These are phyloP conservation scores for Platycheirus rosarum DNA, from an alignment of 2,888 invertebrate genomes.

Conservation along the genomic window DNA sequence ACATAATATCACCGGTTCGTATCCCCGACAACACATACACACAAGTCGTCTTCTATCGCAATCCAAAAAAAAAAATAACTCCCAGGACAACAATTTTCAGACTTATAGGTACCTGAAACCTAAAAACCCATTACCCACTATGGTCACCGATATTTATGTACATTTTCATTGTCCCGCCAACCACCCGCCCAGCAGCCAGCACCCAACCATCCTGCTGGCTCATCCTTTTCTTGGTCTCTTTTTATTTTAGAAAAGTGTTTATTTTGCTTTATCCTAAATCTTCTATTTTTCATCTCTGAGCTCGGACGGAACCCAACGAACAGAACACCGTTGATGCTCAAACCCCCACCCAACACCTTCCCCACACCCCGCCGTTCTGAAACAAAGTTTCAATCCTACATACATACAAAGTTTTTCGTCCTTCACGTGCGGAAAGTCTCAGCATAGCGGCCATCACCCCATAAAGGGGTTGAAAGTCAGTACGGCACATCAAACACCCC, in stretches of 20 bases:
- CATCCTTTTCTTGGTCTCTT: conserved; percentile 1
- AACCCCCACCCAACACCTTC: too few species aligned
- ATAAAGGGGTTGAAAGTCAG: conserved; percentile 74
- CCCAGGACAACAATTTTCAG: conserved; percentile 34
- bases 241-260: conserved; percentile 56
- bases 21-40: neutral
- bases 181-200: too few species aligned
- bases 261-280: conserved; percentile 71
- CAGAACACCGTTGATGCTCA: conserved; percentile 12
- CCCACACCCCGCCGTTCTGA: neutral
- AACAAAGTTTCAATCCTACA: conserved; percentile 20
- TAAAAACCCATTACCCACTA: conserved; percentile 68
- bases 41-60: neutral
- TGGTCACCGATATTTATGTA: conserved; percentile 74
- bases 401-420: conserved; percentile 61
- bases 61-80: conserved; percentile 10
- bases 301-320: conserved; percentile 61
- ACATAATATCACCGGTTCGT: too few species aligned
- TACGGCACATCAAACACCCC: conserved; percentile 38
- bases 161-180: conserved; percentile 54
- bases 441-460: conserved; percentile 67
- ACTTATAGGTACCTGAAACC: conserved; percentile 41
- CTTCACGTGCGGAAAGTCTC: conserved; percentile 69
- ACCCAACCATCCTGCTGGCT: conserved; percentile 5
- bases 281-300: conserved; percentile 64